Conservation (phyloP, 2,797 vertebrate species). For the Neopelma chrysocephalum region DNA sequence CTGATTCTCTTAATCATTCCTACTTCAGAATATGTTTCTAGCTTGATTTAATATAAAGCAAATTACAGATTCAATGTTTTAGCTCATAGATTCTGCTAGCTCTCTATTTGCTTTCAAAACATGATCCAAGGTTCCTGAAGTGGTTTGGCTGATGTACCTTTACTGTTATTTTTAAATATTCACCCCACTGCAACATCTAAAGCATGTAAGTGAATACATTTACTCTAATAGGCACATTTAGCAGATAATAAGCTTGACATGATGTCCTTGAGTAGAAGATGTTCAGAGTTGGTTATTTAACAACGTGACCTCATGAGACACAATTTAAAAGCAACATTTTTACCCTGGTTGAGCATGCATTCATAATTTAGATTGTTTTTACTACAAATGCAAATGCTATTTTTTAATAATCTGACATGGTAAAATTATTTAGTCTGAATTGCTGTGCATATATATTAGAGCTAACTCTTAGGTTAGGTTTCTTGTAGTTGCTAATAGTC, state of each 20-base stretch:
- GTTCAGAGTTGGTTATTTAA: slow-evolving; percentile 15
- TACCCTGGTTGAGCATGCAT: not conserved
- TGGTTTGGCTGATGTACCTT: not conserved
- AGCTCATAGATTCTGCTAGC: not conserved
- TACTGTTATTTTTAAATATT: slow-evolving; percentile 26
- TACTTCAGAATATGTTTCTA: not conserved
- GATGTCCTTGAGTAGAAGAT: not conserved
- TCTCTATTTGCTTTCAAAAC: slow-evolving; percentile 34
- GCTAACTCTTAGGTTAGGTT: not conserved
- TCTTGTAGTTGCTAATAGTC: not conserved
- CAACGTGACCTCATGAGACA: slow-evolving; percentile 3
- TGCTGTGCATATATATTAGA: not conserved
- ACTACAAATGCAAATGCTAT: not conserved
- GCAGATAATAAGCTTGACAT: slow-evolving; percentile 36
- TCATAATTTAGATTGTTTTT: slow-evolving; percentile 7
- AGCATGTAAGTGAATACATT: slow-evolving; percentile 24
- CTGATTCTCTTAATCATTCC: not conserved
- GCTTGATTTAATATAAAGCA: not conserved
- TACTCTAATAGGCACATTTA: slow-evolving; percentile 26
- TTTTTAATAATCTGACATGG: not conserved
- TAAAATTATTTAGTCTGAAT: not conserved
- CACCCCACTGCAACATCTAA: not conserved
- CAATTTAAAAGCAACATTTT: slow-evolving; percentile 15
- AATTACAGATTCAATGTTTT: not conserved
- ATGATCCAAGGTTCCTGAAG: slow-evolving; percentile 17